Conservation (phyloP, 2,113 vertebrate genomes). For the Scartelaos histophorus region DNA sequence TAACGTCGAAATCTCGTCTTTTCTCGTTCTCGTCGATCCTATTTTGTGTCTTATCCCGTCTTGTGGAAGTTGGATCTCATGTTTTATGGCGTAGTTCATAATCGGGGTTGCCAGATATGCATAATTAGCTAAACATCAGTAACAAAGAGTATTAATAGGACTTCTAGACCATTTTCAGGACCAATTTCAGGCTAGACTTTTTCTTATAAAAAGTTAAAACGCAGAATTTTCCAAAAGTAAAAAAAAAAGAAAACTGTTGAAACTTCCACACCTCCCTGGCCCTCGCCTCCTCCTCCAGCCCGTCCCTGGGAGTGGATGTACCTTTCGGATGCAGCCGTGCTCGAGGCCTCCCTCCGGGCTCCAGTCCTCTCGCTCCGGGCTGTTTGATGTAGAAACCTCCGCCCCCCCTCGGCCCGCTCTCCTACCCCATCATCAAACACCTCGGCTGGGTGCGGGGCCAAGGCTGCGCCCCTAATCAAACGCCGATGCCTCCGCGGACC, state of each 20-base stretch:
- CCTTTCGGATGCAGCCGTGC: constrained; percentile 57
- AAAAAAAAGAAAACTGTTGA: no score
- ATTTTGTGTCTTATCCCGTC: no score
- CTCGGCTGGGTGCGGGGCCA: constrained; percentile 63
- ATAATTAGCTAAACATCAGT: no score
- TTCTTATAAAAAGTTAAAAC: neutral
- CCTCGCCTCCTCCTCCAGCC: no score
- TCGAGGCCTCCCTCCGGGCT: constrained; percentile 64
- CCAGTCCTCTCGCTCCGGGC: constrained; percentile 63
- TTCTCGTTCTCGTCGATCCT: no score
- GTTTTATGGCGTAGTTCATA: no score
- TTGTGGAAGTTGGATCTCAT: no score
- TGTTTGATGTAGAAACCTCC: constrained; percentile 72
- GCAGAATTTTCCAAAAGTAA: neutral
- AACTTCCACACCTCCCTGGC: neutral
- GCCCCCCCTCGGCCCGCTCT: constrained; percentile 37
- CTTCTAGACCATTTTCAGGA: no score
- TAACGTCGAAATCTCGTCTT: no score
- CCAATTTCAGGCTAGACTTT: neutral
- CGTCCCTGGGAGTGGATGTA: constrained; percentile 53
- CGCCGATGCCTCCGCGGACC: constrained; percentile 33
- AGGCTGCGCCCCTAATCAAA: constrained; percentile 73
- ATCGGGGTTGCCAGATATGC: no score
- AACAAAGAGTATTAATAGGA: no score
- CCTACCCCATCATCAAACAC: constrained; percentile 69